A percentile compares a stretch with the other conserved stretches of the same genome.
phyloP scores from a whole-genome alignment of 1,140 invertebrate species.

The Halotydeus destructor region DNA sequence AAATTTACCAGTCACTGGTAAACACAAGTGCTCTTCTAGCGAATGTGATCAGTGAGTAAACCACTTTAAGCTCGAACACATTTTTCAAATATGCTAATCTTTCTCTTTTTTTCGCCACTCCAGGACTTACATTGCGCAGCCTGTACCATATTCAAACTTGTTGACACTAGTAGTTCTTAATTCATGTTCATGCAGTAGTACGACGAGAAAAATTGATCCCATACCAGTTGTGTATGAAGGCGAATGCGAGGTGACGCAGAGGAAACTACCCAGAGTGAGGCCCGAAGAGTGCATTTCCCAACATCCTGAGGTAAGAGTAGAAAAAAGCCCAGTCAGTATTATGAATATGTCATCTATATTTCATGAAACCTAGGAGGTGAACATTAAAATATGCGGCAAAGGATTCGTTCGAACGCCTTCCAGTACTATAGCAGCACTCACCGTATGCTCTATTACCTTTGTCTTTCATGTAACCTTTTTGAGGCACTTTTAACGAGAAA shows the following conservation, averaged over 20 bases:
- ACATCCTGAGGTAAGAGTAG: conserved; percentile 50
- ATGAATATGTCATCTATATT: conserved; percentile 16
- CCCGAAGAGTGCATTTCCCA: conserved; percentile 54
- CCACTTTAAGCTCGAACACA: background rate
- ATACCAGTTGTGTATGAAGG: conserved; percentile 38
- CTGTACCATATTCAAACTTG: conserved; percentile 71
- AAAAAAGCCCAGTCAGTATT: conserved; percentile 3
- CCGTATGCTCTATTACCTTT: no score
- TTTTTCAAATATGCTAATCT: background rate
- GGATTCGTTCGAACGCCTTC: no score
- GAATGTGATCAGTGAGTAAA: conserved; percentile 6
- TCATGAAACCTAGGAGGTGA: conserved; percentile 42
- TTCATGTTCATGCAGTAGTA: conserved; percentile 60
- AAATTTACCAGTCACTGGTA: conserved; percentile 55
- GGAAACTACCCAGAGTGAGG: conserved; percentile 17
- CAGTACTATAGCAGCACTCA: no score
- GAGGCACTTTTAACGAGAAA: no score
- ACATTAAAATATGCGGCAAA: conserved; percentile 44
- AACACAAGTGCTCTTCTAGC: background rate
- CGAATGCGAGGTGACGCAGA: background rate
- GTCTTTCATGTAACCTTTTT: no score
- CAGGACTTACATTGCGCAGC: conserved; percentile 76
- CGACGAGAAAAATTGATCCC: conserved; percentile 53
- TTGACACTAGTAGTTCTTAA: conserved; percentile 72
- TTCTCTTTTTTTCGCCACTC: background rate